A percentile compares a stretch with the other conserved stretches of the same genome.
Conservation (phyloP, 2,888 invertebrate genomes). For the Antheraea yamamai region DNA sequence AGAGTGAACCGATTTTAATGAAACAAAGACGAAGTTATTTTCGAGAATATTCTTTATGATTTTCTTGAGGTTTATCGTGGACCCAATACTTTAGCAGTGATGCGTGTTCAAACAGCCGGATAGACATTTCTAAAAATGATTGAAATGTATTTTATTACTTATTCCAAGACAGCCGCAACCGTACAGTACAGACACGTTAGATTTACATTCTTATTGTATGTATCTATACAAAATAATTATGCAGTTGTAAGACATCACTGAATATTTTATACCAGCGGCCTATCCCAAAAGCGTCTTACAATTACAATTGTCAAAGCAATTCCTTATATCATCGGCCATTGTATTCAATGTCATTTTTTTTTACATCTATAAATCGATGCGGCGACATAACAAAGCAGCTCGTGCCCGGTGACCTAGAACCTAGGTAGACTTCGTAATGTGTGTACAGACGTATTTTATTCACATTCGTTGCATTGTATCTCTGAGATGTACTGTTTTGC, state of each 20-base stretch:
- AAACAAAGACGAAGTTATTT: too few species aligned
- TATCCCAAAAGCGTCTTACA: background rate
- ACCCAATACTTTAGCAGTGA: too few species aligned
- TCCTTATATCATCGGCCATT: constrained; percentile 28
- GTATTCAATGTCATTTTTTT: constrained; percentile 41
- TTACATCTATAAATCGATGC: constrained; percentile 42
- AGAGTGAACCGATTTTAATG: too few species aligned
- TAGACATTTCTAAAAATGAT: too few species aligned
- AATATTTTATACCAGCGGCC: background rate
- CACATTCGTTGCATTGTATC: constrained; percentile 17
- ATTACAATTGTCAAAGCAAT: constrained; percentile 12
- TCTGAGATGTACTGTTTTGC: background rate
- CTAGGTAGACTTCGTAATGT: constrained; percentile 46
- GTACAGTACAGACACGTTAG: too few species aligned
- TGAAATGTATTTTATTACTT: too few species aligned
- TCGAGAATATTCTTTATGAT: too few species aligned
- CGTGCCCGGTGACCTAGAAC: constrained; percentile 67
- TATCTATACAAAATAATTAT: background rate
- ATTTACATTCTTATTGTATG: too few species aligned
- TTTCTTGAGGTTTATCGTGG: too few species aligned
- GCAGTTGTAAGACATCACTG: background rate
- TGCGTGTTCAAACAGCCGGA: too few species aligned
- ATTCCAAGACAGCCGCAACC: too few species aligned
- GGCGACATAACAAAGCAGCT: constrained; percentile 45
- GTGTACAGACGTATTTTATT: constrained; percentile 40